Evolutionary conservation across 1,140 invertebrate genomes (phyloP), one percentile per base, ranked within the genome.

Genomic region (Drosophila insularis): DNA sequence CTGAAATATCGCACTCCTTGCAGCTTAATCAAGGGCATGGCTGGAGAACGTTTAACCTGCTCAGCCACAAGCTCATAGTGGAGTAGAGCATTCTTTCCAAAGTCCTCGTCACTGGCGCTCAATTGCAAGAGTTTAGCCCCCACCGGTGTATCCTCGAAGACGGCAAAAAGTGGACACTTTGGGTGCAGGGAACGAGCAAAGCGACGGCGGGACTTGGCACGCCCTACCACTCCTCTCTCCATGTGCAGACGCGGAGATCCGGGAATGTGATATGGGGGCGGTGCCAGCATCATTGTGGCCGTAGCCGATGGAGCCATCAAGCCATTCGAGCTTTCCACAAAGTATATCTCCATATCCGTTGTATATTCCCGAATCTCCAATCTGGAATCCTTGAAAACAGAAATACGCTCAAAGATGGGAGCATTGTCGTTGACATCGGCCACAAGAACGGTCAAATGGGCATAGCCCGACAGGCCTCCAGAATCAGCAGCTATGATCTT

Each of bases 361-460:
- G 94, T 93, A 40, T 93, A 92, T 81, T 95, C 93, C 4, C 94
- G 85, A n/a, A 96, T 93, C 40, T 94, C 94, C 43, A 95, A 92
- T 1, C 93, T 95, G 80, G 95, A 94, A 63, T 95, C 94, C 7
- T 95, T 92, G 2, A 94, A 94, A 43, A 96, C 93, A 17, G 94
- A 93, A 81, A 96, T 94, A 77, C 95, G 94, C 67, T 93, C 93
- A 71, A 95, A 95, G 55, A 93, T 93, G 0, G 97, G 97, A 0
- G 93, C 76, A 92, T 98, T 97, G 90, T 98, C 97, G 87, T 98
- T 98, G 68, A 95, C 94, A 92, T 98, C 97, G 5, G 94, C 92
- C 11, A 98, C 92, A 1, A 92, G 93, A 56, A 98, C 94, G 0
- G 92, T 95, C 3, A 98, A 80, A 71, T 94, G 94, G 0, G 95